Base-by-base conservation (phyloP, 2,888 invertebrate genomes). In the Drosophila atripex region DNA sequence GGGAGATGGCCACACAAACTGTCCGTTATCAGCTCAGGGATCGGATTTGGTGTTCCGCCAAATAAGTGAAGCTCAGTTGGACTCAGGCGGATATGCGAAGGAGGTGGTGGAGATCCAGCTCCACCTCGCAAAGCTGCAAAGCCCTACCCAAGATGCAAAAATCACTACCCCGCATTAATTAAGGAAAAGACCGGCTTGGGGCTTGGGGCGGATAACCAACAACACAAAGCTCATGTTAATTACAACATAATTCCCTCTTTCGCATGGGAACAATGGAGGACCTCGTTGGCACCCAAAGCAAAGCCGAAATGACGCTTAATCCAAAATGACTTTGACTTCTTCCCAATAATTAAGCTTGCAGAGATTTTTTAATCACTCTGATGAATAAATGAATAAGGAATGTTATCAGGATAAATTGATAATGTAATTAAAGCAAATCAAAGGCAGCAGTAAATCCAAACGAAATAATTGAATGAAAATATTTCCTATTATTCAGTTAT, bases 41-140 rank as follows among this genome's bases (percentile, higher is more conserved):
- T 38, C 51, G 59, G 59, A 70, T 50, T 46, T 9, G 56, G 41
- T 63, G 25, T 39, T 28, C 74, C 50, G 55, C 56, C 5, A 18
- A 71, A 71, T 71, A 76, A 77, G 75, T 73, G 69, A 35, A 43
- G 57, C 73, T 63, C 86, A 86, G 79, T 88, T 88, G 80, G 75
- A 63, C 74, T 72, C 68, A 21, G 73, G 68, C 61, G 12, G 9
- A 54, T 28, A 35, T n/a, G 12, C 5, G 16, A 16, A 25, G n/a
- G n/a, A n/a, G n/a, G n/a, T n/a, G n/a, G n/a, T n/a, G 16, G 21
- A 21, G 21, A 3, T 21, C 0, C 21, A 21, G 4, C 5, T 23
- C 21, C 21, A 5, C 21, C 21, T 23, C 21, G 21, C 2, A n/a
- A 23, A 23, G 21, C 21, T 4, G 21, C 21, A 23, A 63, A 9